phyloP scores from a whole-genome alignment of 2,797 vertebrate species.

The Rhodeus uyekii region DNA sequence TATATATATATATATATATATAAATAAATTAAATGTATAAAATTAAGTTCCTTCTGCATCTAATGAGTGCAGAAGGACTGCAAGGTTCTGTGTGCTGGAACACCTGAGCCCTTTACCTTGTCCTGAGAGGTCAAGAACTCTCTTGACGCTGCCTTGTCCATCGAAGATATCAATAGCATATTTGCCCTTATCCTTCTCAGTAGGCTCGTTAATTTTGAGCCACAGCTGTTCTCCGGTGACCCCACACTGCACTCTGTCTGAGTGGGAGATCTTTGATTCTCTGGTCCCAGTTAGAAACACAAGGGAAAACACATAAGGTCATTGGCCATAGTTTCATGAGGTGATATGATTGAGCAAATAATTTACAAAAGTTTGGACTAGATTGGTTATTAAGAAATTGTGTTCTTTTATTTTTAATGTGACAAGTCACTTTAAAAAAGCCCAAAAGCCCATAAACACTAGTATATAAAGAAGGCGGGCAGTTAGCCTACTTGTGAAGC shows the following conservation, averaged over 20 bases:
- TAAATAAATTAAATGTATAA: too few relatives aligned
- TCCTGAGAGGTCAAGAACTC: conserved; percentile 86
- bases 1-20: too few relatives aligned
- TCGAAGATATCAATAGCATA: conserved; percentile 94
- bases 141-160: conserved; percentile 85
- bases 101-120: conserved; percentile 79
- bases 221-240: conserved; percentile 94
- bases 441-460: neutral
- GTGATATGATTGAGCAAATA: neutral
- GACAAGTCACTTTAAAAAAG: conserved; percentile 16
- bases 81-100: neutral
- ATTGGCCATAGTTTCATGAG: neutral
- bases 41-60: too few relatives aligned
- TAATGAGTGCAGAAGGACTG: neutral
- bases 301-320: neutral
- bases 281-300: conserved; percentile 67
- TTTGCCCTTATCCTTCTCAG: conserved; percentile 97
- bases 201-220: conserved; percentile 96
- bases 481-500: conserved; percentile 86
- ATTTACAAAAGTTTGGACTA: neutral
- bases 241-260: conserved; percentile 89
- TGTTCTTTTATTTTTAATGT: neutral
- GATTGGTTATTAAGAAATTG: neutral
- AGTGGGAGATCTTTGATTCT: conserved; percentile 84
- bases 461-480: neutral